phyloP scores from a whole-genome alignment of 2,888 invertebrate species.

The Eilema griseolum region DNA sequence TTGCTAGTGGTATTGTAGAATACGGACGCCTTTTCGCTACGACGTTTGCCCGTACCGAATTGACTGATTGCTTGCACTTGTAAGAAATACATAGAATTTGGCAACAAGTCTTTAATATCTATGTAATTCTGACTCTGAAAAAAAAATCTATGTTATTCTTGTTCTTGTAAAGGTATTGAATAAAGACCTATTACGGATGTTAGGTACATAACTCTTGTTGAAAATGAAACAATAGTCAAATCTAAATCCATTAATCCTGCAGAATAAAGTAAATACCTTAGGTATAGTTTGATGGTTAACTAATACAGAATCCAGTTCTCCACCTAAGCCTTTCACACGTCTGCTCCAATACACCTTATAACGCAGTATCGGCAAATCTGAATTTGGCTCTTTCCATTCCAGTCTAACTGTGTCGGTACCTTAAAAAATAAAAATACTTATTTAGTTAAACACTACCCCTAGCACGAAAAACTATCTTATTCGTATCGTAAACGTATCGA shows the following conservation, averaged over 20 bases:
- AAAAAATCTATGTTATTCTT: conserved; percentile 3
- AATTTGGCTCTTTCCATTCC: conserved; percentile 90
- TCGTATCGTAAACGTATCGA: no score
- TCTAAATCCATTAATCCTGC: neutral
- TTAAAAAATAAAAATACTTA: conserved; percentile 39
- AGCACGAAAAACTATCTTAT: no score
- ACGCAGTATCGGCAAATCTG: conserved; percentile 89
- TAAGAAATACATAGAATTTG: conserved; percentile 91
- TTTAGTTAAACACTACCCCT: no score
- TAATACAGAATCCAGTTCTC: conserved; percentile 88
- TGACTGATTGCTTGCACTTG: conserved; percentile 92
- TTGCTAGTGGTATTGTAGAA: conserved; percentile 90
- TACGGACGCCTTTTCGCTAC: conserved; percentile 90
- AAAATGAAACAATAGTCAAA: neutral
- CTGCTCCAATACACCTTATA: conserved; percentile 93
- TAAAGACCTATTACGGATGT: neutral
- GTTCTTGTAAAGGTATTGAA: neutral
- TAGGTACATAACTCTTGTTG: neutral
- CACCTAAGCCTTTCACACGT: conserved; percentile 87
- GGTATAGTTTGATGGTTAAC: conserved; percentile 88
- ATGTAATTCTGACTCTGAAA: conserved; percentile 88
- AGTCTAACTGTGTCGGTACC: conserved; percentile 87
- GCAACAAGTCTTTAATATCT: conserved; percentile 89
- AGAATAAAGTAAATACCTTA: conserved; percentile 76
- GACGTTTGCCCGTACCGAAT: conserved; percentile 89